A percentile compares a stretch with the other conserved stretches of the same genome.
phyloP scores from a whole-genome alignment of 2,888 invertebrate genomes.

The Meliscaeva auricollis region DNA sequence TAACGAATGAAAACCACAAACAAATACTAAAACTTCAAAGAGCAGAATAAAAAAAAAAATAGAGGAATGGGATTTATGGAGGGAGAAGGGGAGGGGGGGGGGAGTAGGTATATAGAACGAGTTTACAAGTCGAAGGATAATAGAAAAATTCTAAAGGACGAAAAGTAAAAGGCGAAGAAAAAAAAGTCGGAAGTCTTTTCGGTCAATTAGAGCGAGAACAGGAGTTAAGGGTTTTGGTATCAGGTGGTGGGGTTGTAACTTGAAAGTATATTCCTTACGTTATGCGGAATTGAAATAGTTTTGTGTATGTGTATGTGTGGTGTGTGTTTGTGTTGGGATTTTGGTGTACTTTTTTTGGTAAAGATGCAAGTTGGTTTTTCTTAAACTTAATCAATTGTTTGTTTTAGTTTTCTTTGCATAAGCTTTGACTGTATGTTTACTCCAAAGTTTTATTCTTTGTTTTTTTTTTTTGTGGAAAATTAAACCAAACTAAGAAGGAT shows the following conservation, averaged over 20 bases:
- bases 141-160: conserved; percentile 17
- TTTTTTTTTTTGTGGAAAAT: conserved; percentile 27
- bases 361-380: conserved; percentile 63
- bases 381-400: conserved; percentile 72
- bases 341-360: neutral
- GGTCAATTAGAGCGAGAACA: conserved; percentile 69
- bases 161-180: conserved; percentile 27
- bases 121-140: conserved; percentile 23
- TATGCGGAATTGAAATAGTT: conserved; percentile 48
- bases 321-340: neutral
- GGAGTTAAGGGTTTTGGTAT: neutral
- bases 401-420: conserved; percentile 17
- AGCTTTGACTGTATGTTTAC: conserved; percentile 45
- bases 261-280: conserved; percentile 27
- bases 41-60: neutral
- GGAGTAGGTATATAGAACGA: too few relatives aligned
- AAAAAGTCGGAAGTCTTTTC: conserved; percentile 67
- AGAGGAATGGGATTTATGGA: neutral
- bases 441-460: conserved; percentile 5
- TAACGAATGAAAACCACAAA: conserved; percentile 48
- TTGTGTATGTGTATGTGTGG: neutral
- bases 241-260: neutral
- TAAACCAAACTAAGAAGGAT: conserved; percentile 6
- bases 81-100: neutral
- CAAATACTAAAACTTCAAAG: conserved; percentile 61